phyloP scores from a whole-genome alignment of 2,888 invertebrate genomes.

The Ormyrus nitidulus region DNA sequence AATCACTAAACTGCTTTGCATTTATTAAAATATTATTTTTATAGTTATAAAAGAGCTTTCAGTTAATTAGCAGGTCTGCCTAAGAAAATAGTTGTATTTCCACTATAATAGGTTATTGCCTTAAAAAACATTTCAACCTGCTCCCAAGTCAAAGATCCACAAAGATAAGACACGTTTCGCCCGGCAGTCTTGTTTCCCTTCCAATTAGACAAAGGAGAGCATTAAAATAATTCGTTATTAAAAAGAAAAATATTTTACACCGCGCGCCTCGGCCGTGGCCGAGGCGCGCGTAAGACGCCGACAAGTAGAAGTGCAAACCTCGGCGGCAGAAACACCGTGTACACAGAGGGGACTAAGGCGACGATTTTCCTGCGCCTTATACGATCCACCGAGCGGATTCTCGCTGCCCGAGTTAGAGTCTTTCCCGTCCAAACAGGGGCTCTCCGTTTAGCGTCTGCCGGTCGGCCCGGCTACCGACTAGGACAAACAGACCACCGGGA shows the following conservation, averaged over 20 bases:
- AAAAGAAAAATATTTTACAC: conserved; percentile 19
- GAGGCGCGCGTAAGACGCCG: not conserved
- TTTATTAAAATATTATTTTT: no score
- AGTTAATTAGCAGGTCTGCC: no score
- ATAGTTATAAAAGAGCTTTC: no score
- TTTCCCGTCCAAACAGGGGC: conserved; percentile 27
- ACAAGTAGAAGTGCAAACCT: conserved; percentile 51
- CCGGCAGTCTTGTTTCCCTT: not conserved
- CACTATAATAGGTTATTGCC: no score
- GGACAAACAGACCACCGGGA: conserved; percentile 61
- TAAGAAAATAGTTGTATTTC: no score
- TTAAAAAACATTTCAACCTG: no score
- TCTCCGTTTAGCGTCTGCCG: not conserved
- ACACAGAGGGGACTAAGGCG: not conserved
- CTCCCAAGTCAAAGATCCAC: no score
- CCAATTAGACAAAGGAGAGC: not conserved
- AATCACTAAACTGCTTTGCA: no score
- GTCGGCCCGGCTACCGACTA: conserved; percentile 60
- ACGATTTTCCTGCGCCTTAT: conserved; percentile 24
- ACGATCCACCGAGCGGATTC: not conserved
- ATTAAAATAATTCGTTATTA: conserved; percentile 1
- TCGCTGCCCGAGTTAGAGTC: conserved; percentile 32
- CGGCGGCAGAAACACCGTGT: not conserved
- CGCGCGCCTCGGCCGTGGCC: not conserved
- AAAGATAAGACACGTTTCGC: no score